phyloP scores from a whole-genome alignment of 2,888 invertebrate genomes.

The Tipula confusa region DNA sequence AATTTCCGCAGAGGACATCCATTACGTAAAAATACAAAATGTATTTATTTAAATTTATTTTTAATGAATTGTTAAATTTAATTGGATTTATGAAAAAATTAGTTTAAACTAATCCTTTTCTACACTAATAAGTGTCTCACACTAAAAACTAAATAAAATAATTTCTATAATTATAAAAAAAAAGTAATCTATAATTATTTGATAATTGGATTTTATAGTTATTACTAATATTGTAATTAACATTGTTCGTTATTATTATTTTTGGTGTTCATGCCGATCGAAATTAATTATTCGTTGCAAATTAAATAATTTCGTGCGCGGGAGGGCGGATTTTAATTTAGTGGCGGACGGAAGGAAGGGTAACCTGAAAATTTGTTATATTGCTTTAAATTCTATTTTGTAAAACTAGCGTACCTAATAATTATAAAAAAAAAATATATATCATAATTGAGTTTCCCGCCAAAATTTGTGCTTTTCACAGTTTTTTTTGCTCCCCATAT shows the following conservation, averaged over 20 bases:
- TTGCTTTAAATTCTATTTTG: background rate
- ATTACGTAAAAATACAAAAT: background rate
- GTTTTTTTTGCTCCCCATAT: too few relatives aligned
- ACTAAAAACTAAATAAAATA: background rate
- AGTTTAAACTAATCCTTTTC: background rate
- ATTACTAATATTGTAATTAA: conserved; percentile 8
- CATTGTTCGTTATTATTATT: background rate
- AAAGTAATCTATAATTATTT: background rate
- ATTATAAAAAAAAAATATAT: background rate
- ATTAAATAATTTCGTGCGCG: background rate
- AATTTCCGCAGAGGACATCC: background rate
- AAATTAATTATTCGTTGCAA: background rate
- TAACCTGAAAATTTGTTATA: too few relatives aligned
- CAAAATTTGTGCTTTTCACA: too few relatives aligned
- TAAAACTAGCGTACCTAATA: background rate
- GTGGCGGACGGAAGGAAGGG: background rate
- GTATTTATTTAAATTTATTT: background rate
- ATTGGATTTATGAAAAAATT: background rate
- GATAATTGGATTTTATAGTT: conserved; percentile 3
- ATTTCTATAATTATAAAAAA: background rate
- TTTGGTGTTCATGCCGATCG: background rate
- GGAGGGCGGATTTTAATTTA: too few relatives aligned
- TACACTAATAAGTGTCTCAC: background rate
- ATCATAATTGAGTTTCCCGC: background rate
- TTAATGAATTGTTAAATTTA: background rate